Evolutionary conservation across 2,888 invertebrate species (phyloP).

Genomic region (Aspidiotus destructor): DNA sequence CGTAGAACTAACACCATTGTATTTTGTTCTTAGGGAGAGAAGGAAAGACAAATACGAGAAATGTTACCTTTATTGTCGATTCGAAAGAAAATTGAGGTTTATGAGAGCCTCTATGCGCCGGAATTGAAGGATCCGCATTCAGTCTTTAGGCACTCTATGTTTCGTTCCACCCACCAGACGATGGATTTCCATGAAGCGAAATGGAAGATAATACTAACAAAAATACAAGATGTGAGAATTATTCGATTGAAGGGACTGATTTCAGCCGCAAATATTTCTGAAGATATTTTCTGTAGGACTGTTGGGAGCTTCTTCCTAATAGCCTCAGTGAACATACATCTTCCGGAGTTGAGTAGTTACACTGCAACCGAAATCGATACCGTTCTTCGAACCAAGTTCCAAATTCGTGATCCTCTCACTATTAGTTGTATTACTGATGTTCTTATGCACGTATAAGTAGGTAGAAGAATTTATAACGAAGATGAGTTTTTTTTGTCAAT

Average conservation of each 20-base stretch:
- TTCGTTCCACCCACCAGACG: background rate
- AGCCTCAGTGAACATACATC: background rate
- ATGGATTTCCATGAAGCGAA: conserved; percentile 1
- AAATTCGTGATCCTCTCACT: background rate
- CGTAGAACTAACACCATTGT: no score
- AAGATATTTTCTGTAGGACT: background rate
- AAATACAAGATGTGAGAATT: background rate
- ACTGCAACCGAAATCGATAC: background rate
- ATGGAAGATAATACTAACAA: background rate
- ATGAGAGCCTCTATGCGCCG: background rate
- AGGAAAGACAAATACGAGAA: background rate
- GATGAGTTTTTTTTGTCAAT: no score
- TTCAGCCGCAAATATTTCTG: background rate
- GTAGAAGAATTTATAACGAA: no score
- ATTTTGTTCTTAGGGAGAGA: no score
- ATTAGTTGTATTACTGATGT: background rate
- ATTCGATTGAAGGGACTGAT: background rate
- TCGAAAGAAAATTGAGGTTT: background rate
- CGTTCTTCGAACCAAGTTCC: background rate
- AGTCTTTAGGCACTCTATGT: background rate
- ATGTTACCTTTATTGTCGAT: background rate
- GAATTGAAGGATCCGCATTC: background rate
- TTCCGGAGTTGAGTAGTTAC: background rate
- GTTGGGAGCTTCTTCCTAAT: background rate
- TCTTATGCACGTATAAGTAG: no score